These are phyloP conservation scores for Conus betulinus DNA, from an alignment of 1,140 invertebrate species.

Conservation along the genomic window DNA sequence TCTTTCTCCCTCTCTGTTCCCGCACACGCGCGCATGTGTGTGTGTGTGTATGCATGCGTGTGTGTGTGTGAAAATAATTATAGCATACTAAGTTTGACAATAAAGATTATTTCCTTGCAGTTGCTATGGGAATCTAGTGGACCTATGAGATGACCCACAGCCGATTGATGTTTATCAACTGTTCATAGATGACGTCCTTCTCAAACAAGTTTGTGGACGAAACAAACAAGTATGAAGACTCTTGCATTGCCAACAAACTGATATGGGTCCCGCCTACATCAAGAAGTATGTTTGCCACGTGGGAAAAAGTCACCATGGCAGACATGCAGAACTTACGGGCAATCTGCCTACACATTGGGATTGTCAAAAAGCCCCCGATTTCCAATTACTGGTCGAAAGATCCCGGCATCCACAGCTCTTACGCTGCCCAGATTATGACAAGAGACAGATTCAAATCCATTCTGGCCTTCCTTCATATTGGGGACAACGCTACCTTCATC, in stretches of 20 bases:
- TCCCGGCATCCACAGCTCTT: no score
- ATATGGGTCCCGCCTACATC: not conserved
- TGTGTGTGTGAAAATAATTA: no score
- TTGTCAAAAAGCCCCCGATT: no score
- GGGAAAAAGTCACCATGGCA: not conserved
- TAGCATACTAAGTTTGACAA: not conserved
- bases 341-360: conserved; percentile 9
- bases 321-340: conserved; percentile 16
- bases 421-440: no score
- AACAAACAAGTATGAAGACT: not conserved
- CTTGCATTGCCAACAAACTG: not conserved
- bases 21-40: no score
- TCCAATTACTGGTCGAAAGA: no score
- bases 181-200: not conserved
- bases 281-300: not conserved
- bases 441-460: not conserved
- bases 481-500: not conserved
- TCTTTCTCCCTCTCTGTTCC: no score
- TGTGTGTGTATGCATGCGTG: no score
- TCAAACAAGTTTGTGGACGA: not conserved
- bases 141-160: not conserved
- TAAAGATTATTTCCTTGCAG: not conserved
- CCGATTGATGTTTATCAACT: not conserved
- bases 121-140: not conserved
- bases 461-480: conserved; percentile 5